Evolutionary conservation across 2,113 vertebrate genomes (phyloP).

Genomic region (Mastomys coucha): DNA sequence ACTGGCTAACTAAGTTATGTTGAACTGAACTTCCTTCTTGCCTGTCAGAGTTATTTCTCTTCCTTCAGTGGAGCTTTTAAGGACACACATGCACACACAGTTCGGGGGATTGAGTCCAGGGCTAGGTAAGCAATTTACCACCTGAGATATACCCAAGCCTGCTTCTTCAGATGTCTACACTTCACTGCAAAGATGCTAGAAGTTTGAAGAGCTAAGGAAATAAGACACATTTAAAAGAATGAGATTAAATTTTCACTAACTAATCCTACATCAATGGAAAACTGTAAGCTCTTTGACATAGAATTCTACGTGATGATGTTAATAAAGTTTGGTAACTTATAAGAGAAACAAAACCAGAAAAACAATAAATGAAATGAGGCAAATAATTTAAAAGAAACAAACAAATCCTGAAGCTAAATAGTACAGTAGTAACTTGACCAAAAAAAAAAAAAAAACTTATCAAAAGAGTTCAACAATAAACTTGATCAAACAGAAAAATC

Average conservation of each 20-base stretch:
- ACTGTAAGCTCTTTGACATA: not conserved
- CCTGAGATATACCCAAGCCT: not conserved
- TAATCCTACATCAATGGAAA: not conserved
- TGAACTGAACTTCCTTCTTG: not conserved
- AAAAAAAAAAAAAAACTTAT: not conserved
- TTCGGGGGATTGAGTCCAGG: not conserved
- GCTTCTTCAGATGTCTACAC: not conserved
- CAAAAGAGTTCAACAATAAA: not conserved
- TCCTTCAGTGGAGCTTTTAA: not conserved
- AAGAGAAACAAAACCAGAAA: slow-evolving; percentile 5
- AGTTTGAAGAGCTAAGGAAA: not conserved
- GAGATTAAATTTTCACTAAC: not conserved
- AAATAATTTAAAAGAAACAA: slow-evolving; percentile 2
- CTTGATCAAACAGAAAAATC: not conserved
- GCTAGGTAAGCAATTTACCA: not conserved
- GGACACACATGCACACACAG: not conserved
- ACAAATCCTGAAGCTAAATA: not conserved
- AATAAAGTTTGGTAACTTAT: not conserved
- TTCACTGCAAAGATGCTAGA: not conserved
- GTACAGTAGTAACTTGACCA: not conserved
- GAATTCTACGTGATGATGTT: not conserved
- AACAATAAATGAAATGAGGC: not conserved
- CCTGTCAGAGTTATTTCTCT: not conserved
- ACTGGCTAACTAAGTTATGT: not conserved
- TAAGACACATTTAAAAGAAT: not conserved